These are phyloP conservation scores for Drosophila navojoa DNA, from an alignment of 1,140 invertebrate genomes.

Conservation along the genomic window DNA sequence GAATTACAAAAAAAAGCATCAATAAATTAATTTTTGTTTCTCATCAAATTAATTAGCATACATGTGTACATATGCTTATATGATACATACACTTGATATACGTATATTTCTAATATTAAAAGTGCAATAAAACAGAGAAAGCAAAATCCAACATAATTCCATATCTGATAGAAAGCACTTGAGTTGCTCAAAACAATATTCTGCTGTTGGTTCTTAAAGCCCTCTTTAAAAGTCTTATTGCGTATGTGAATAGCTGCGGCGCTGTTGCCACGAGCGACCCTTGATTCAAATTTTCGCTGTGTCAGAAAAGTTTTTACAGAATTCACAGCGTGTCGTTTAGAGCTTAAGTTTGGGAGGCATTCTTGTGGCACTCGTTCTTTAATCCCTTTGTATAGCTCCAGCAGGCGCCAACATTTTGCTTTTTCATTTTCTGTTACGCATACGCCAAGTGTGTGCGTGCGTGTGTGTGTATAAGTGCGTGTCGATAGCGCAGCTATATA, in stretches of 20 bases:
- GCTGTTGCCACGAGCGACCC: slow-evolving; percentile 22
- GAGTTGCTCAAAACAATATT: not conserved
- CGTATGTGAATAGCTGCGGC: slow-evolving; percentile 19
- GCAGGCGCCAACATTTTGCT: slow-evolving; percentile 55
- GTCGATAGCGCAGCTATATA: slow-evolving; percentile 48
- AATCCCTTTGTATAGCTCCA: slow-evolving; percentile 39
- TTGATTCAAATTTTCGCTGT: slow-evolving; percentile 27
- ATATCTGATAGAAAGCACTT: not conserved
- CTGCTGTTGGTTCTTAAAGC: slow-evolving; percentile 10
- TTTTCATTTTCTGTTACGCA: slow-evolving; percentile 69
- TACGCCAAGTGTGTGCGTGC: slow-evolving; percentile 48
- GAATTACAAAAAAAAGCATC: too few relatives aligned
- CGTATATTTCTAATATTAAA: too few relatives aligned
- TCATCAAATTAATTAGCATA: too few relatives aligned
- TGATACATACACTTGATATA: too few relatives aligned
- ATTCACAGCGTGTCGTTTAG: slow-evolving; percentile 21
- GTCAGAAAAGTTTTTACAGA: slow-evolving; percentile 37
- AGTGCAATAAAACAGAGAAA: too few relatives aligned
- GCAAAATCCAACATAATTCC: not conserved
- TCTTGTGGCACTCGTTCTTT: slow-evolving; percentile 52
- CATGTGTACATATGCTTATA: too few relatives aligned
- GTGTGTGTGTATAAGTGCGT: slow-evolving; percentile 9
- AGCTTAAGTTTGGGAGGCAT: slow-evolving; percentile 20
- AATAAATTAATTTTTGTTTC: too few relatives aligned
- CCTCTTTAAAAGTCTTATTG: slow-evolving; percentile 19